Conservation (phyloP, 1,140 invertebrate genomes). For the Bombus haemorrhoidalis region DNA sequence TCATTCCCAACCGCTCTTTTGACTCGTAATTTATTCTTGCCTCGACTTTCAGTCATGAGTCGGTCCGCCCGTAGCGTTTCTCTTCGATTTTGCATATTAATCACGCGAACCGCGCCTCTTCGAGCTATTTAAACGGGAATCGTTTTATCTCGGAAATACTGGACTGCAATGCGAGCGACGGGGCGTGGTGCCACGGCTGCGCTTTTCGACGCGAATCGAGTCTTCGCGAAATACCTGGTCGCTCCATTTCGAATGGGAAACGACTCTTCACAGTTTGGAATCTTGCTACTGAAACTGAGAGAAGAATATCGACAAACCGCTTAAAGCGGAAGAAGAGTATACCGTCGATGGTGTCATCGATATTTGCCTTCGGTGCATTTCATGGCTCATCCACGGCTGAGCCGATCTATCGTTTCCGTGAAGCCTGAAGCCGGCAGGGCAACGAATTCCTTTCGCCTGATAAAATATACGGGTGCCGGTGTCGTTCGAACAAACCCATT, state of each 20-base stretch:
- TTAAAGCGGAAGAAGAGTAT: neutral
- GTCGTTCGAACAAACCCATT: neutral
- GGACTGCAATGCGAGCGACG: slow-evolving; percentile 45
- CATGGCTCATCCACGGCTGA: too few relatives aligned
- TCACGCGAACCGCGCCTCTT: slow-evolving; percentile 1
- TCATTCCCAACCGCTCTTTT: too few relatives aligned
- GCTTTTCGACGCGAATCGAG: slow-evolving; percentile 15
- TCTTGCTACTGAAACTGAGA: too few relatives aligned
- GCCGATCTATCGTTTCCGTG: too few relatives aligned
- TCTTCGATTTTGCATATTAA: slow-evolving; percentile 32
- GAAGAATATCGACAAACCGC: neutral
- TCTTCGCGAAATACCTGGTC: neutral
- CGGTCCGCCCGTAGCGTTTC: slow-evolving; percentile 1
- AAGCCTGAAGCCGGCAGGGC: too few relatives aligned
- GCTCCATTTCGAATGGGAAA: neutral
- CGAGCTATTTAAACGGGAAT: slow-evolving; percentile 11
- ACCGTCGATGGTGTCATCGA: neutral
- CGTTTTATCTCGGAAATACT: slow-evolving; percentile 26
- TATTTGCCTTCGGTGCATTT: neutral
- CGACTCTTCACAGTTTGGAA: too few relatives aligned
- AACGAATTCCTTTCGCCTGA: neutral
- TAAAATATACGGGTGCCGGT: too few relatives aligned
- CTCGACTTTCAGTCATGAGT: slow-evolving; percentile 31
- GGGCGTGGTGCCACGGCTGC: slow-evolving; percentile 41
- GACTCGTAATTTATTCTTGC: slow-evolving; percentile 30